These are phyloP conservation scores for Catagonus wagneri DNA, from an alignment of 2,113 vertebrate genomes.

Conservation along the genomic window DNA sequence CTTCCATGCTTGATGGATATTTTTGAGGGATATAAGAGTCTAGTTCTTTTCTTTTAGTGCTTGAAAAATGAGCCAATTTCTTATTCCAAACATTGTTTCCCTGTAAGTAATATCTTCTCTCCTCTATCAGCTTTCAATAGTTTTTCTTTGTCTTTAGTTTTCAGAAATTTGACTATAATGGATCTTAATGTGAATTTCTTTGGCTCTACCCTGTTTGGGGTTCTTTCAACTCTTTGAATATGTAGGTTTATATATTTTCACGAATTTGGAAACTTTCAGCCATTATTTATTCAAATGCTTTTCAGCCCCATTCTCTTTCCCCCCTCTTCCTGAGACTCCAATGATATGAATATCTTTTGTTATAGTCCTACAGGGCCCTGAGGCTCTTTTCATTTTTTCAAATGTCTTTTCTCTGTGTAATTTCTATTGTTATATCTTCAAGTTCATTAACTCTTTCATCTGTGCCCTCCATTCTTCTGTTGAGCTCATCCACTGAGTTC, in stretches of 20 bases:
- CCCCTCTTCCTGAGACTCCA: not conserved
- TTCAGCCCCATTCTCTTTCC: slow-evolving; percentile 6
- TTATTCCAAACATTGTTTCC: not conserved
- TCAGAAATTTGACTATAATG: slow-evolving; percentile 1
- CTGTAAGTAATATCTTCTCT: not conserved
- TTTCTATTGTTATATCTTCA: slow-evolving; percentile 24
- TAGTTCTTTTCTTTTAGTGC: not conserved
- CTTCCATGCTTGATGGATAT: slow-evolving; percentile 24
- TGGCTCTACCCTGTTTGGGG: not conserved
- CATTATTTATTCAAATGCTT: slow-evolving; percentile 14
- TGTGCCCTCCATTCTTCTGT: slow-evolving; percentile 8
- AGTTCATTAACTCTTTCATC: not conserved
- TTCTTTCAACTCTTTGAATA: slow-evolving; percentile 27
- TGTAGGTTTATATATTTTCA: slow-evolving; percentile 24
- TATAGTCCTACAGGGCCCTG: not conserved
- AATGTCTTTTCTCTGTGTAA: slow-evolving; percentile 3
- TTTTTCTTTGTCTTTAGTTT: slow-evolving; percentile 51
- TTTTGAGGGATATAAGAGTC: not conserved
- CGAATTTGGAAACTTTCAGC: slow-evolving; percentile 24
- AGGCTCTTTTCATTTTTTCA: not conserved
- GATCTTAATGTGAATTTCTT: not conserved
- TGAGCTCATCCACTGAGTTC: not conserved
- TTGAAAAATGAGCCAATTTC: not conserved
- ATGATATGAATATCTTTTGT: not conserved
- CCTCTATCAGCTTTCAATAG: not conserved